These are phyloP conservation scores for Leptobrachium ailaonicum DNA, from an alignment of 2,113 vertebrate genomes.

Conservation along the genomic window DNA sequence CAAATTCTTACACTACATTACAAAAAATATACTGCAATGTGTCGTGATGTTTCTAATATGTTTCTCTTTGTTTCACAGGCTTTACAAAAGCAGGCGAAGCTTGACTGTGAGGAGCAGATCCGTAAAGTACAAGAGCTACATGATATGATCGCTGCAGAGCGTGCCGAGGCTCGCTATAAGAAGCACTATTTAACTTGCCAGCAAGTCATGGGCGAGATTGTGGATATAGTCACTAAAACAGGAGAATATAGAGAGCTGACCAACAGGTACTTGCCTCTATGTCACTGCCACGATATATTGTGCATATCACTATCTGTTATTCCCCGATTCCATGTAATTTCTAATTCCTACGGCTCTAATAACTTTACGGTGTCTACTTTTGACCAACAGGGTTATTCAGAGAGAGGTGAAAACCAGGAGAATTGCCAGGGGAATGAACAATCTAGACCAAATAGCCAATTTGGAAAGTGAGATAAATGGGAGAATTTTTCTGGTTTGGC, in stretches of 20 bases:
- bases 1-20: too few relatives aligned
- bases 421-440: too few relatives aligned
- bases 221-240: constrained; percentile 82
- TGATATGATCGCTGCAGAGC: constrained; percentile 71
- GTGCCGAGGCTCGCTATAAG: constrained; percentile 66
- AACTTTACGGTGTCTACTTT: too few relatives aligned
- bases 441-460: too few relatives aligned
- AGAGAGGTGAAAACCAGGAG: too few relatives aligned
- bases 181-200: constrained; percentile 79
- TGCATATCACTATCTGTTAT: neutral
- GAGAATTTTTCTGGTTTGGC: too few relatives aligned
- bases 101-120: constrained; percentile 73
- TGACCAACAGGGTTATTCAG: too few relatives aligned
- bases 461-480: too few relatives aligned
- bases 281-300: neutral
- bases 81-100: constrained; percentile 76
- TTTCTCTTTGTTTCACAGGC: constrained; percentile 62
- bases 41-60: neutral
- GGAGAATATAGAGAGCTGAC: constrained; percentile 82
- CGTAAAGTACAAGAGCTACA: constrained; percentile 70
- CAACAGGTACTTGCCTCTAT: constrained; percentile 69
- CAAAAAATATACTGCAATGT: too few relatives aligned
- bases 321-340: too few relatives aligned
- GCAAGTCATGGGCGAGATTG: constrained; percentile 77
- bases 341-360: too few relatives aligned